Base-by-base conservation (phyloP, 2,888 invertebrate species). In the Pocota personata region DNA sequence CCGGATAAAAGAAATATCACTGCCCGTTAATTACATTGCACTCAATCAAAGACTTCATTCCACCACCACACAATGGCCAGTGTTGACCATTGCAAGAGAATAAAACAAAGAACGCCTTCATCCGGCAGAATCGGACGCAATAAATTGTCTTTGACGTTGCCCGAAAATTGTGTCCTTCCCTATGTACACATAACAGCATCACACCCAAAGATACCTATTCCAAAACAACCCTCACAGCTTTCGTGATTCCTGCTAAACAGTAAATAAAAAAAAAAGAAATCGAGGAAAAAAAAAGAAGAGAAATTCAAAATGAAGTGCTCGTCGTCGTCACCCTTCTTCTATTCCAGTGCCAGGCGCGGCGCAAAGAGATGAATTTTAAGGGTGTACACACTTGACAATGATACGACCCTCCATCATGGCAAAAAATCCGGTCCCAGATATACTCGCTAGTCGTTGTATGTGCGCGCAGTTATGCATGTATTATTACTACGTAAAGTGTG, bases 311-410 rank as follows among this genome's bases (percentile, higher is more conserved):
- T 86, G 72, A 86, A 86, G 86, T 82, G 55, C 72, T 72, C 76
- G 75, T 71, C 83, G 60, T 69, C 80, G 67, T 66, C 82, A 86
- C 86, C 86, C 76, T 77, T 72, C 67, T 50, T 57, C 40, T 66
- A 66, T 43, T 57, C 10, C 21, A 58, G 14, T 10, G 30, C 7
- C 67, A 30, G 60, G 67, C 66, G 60, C 66, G 66, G 19, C 62
- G 64, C 58, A 24, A 58, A 77, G 72, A 82, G 73, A 60, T 71
- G 80, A 75, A 80, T 80, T 84, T 80, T 79, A 69, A 83, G 50
- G 75, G 52, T 82, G 76, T 77, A 71, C 72, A 76, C 79, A 79
- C 79, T 84, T 84, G 84, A 84, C 84, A 84, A 78, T 80, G 80
- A 55, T 75, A 58, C 55, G 79, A 66, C 84, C 69, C 75, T 86